Evolutionary conservation across 2,797 vertebrate genomes (phyloP).

Genomic region (Euthynnus affinis): DNA sequence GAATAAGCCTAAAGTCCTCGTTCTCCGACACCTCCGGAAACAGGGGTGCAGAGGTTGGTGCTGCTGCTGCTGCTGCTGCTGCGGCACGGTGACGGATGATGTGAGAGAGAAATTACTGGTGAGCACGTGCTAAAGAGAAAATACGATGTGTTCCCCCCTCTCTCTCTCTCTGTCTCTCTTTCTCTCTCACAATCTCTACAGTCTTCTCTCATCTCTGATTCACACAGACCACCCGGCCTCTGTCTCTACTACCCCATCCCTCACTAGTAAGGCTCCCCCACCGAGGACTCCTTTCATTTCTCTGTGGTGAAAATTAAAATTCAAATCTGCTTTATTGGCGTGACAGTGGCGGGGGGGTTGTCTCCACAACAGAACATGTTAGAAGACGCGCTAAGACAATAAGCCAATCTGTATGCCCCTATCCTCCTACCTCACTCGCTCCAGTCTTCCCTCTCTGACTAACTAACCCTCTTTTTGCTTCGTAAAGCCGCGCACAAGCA

Average conservation of each 20-base stretch:
- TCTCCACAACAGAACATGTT: constrained; percentile 68
- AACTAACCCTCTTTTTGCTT: constrained; percentile 42
- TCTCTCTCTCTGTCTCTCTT: constrained; percentile 4
- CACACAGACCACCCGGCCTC: constrained; percentile 46
- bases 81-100: constrained; percentile 38
- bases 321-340: constrained; percentile 79
- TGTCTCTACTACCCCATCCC: constrained; percentile 1
- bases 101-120: constrained; percentile 24
- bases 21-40: constrained; percentile 3
- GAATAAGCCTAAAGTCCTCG: constrained; percentile 6
- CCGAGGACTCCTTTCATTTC: constrained; percentile 50
- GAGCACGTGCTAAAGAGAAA: constrained; percentile 4
- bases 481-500: constrained; percentile 36
- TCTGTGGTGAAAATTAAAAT: constrained; percentile 69
- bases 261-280: constrained; percentile 30
- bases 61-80: background rate
- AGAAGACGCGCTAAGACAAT: constrained; percentile 75
- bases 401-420: constrained; percentile 68
- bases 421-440: constrained; percentile 29
- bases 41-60: constrained; percentile 22
- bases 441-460: constrained; percentile 32
- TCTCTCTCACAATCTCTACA: constrained; percentile 3
- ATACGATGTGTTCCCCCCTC: background rate
- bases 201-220: constrained; percentile 36
- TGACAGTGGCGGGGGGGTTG: constrained; percentile 58